Evolutionary conservation across 1,140 invertebrate genomes (phyloP).

Genomic region (Drosophila triauraria): DNA sequence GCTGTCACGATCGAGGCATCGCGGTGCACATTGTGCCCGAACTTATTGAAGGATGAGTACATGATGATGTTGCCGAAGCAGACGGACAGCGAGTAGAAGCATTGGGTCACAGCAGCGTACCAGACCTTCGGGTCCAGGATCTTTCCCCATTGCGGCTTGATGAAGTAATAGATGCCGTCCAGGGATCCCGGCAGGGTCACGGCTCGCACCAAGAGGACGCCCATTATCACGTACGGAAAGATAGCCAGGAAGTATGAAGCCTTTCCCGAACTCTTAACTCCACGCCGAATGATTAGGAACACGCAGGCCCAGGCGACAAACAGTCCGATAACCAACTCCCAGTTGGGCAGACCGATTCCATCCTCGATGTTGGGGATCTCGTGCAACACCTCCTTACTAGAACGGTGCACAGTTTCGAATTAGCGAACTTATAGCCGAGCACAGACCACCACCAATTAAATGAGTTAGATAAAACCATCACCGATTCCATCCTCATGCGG

Average conservation of each 20-base stretch:
- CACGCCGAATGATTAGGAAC: constrained; percentile 90
- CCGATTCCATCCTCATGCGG: constrained; percentile 11
- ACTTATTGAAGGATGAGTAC: constrained; percentile 94
- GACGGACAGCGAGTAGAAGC: constrained; percentile 93
- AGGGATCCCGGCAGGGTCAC: constrained; percentile 91
- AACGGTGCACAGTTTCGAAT: constrained; percentile 12
- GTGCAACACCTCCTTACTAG: constrained; percentile 89
- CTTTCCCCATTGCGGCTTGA: constrained; percentile 90
- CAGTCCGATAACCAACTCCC: constrained; percentile 92
- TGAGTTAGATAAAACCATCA: constrained; percentile 5
- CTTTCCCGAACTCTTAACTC: constrained; percentile 92
- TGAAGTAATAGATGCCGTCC: constrained; percentile 91
- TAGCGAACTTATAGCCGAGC: background rate
- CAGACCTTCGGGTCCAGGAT: constrained; percentile 90
- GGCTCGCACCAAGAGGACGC: constrained; percentile 90
- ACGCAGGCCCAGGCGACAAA: constrained; percentile 92
- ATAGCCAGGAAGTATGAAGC: constrained; percentile 93
- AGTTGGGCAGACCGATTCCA: constrained; percentile 90
- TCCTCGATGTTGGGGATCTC: constrained; percentile 89
- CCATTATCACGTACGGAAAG: constrained; percentile 94
- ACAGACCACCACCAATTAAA: constrained; percentile 24
- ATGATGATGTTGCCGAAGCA: constrained; percentile 93
- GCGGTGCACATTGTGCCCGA: constrained; percentile 92
- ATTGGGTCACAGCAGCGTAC: constrained; percentile 94
- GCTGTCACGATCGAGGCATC: constrained; percentile 92